Percentiles rank a stretch among this genome's conserved stretches.
Conservation (phyloP, 1,140 invertebrate species). For the Trachelipus rathkii region DNA sequence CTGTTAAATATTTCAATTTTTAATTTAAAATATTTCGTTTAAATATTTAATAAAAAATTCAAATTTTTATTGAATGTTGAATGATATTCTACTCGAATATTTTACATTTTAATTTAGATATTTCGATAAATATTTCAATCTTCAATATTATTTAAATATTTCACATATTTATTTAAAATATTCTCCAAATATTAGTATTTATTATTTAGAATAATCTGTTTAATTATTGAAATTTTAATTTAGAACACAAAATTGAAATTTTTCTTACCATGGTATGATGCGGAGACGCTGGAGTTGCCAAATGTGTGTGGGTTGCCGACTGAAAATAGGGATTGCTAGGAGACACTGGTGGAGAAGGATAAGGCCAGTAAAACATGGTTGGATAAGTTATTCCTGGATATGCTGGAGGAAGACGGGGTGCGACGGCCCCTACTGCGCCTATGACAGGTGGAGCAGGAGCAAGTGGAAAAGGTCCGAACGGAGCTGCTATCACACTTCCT, state of each 20-base stretch:
- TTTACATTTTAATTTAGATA: too few species aligned
- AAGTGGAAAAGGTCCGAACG: slow-evolving; percentile 51
- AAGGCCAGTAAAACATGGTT: slow-evolving; percentile 79
- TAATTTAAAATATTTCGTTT: too few species aligned
- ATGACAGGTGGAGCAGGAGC: slow-evolving; percentile 52
- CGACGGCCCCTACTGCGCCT: slow-evolving; percentile 54
- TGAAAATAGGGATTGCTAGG: slow-evolving; percentile 74
- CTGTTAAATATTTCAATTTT: too few species aligned
- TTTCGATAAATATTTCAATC: too few species aligned
- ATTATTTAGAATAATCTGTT: too few species aligned
- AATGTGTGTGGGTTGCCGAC: slow-evolving; percentile 51
- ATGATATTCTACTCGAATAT: too few species aligned
- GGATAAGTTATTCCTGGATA: slow-evolving; percentile 50
- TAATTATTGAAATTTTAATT: not conserved
- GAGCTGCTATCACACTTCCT: slow-evolving; percentile 58
- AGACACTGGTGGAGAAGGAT: slow-evolving; percentile 85
- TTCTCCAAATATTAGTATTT: too few species aligned
- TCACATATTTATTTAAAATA: too few species aligned
- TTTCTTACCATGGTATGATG: slow-evolving; percentile 37
- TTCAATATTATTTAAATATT: too few species aligned
- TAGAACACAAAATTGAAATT: not conserved
- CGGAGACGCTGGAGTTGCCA: slow-evolving; percentile 48
- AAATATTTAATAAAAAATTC: too few species aligned
- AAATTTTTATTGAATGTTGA: too few species aligned
- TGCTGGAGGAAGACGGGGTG: slow-evolving; percentile 56